phyloP scores from a whole-genome alignment of 2,888 invertebrate genomes.

The Yponomeuta evonymella region DNA sequence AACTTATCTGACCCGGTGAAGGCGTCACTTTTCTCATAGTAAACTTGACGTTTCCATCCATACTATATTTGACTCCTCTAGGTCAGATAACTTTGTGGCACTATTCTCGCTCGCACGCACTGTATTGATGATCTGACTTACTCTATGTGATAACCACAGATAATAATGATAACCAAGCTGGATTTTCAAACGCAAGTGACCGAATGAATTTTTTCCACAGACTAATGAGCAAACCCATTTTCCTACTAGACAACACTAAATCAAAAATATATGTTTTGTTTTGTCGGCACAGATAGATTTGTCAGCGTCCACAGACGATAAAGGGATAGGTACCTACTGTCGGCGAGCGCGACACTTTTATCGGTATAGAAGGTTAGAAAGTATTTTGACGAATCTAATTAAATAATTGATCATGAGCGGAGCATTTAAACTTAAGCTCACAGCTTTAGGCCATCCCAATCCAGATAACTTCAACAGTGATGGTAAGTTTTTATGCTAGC shows the following conservation, averaged over 20 bases:
- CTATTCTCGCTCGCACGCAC: too few relatives aligned
- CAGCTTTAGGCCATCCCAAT: constrained; percentile 86
- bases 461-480: constrained; percentile 82
- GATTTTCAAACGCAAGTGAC: not conserved
- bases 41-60: too few relatives aligned
- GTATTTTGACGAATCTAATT: not conserved
- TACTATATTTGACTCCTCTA: too few relatives aligned
- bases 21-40: too few relatives aligned
- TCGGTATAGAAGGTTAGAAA: not conserved
- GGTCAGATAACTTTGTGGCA: too few relatives aligned
- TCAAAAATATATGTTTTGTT: too few relatives aligned
- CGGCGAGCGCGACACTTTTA: not conserved
- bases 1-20: too few relatives aligned
- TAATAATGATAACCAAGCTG: not conserved
- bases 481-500: constrained; percentile 70
- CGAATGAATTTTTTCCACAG: not conserved
- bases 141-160: not conserved
- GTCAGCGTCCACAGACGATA: too few relatives aligned
- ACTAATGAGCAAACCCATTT: not conserved
- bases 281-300: too few relatives aligned
- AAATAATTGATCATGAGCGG: constrained; percentile 36
- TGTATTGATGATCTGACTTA: too few relatives aligned
- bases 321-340: too few relatives aligned
- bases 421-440: constrained; percentile 87
- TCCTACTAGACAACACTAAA: too few relatives aligned